Evolutionary conservation across 37 sponge, comb jelly and placozoan genomes (phyloP), one percentile per base, ranked within the genome.

Genomic region (Theonella swinhoei): DNA sequence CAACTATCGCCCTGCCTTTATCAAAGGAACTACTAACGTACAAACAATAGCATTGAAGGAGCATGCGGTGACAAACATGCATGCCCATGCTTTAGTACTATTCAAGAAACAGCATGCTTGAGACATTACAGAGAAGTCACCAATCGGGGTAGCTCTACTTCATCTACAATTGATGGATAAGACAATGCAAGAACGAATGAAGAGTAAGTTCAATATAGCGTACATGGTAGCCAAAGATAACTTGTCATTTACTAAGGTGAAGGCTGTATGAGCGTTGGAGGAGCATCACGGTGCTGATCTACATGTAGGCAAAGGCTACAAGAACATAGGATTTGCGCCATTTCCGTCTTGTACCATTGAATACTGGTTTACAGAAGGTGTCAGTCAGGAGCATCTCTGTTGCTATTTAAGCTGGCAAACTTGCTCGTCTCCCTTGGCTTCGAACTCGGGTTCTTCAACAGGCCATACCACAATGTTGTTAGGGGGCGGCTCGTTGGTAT

Each of bases 191-290:
- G 60, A 47, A 7, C 61, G 59, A 64, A 75, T 72, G 31, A 76
- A 76, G 71, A 22, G 71, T 1, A 77, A 85, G 58, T 79, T 78
- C 39, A 47, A 87, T 64, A 79, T 77, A n/a, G 87, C 87, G 2
- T 87, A 87, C 80, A 23, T 87, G 80, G 73, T 87, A 39, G 87
- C 80, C 31, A 87, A 87, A 59, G 76, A 87, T 54, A 87, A 87
- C 29, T 19, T 87, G 65, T 42, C 81, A 33, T 87, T 87, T 62
- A 65, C 80, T 19, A 87, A 87, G 65, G 80, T 85, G 85, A 67
- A 65, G 62, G 42, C 70, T 35, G 29, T 85, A 8, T 85, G 85
- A 70, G 70, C 62, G 25, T 40, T 85, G 61, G 78, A 85, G 34
- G 70, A 84, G 36, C 47, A 70, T 3, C 85, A 84, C 66, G 85